Conservation (phyloP, 1,140 invertebrate species). For the Samia ricini region DNA sequence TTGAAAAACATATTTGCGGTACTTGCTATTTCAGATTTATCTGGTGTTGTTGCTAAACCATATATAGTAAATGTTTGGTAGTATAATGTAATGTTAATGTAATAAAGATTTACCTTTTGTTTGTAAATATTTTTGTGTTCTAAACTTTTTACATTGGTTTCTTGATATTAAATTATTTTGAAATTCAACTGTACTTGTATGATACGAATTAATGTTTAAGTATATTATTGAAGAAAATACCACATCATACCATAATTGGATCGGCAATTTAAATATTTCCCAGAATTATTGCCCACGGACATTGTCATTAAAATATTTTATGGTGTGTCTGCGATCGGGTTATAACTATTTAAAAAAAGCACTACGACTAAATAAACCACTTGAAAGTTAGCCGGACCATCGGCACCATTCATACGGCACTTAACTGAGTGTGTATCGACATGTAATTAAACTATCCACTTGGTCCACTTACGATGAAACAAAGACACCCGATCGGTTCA, state of each 20-base stretch:
- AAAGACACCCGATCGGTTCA: slow-evolving; percentile 26
- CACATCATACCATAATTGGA: not conserved
- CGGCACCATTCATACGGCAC: slow-evolving; percentile 23
- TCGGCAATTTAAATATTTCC: slow-evolving; percentile 6
- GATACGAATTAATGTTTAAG: not conserved
- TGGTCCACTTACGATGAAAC: slow-evolving; percentile 30
- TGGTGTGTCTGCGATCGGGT: not conserved
- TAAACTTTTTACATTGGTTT: too few species aligned
- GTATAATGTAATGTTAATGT: too few species aligned
- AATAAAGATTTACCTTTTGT: too few species aligned
- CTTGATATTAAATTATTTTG: too few species aligned
- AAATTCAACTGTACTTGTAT: too few species aligned
- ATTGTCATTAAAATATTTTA: slow-evolving; percentile 11
- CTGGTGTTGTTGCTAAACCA: too few species aligned
- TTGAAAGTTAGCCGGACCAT: slow-evolving; percentile 20
- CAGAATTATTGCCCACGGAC: slow-evolving; percentile 11
- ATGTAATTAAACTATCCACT: slow-evolving; percentile 42
- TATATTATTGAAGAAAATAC: not conserved
- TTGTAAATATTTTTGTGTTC: too few species aligned
- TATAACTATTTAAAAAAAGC: not conserved
- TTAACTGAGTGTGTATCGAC: slow-evolving; percentile 34
- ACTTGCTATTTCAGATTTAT: too few species aligned
- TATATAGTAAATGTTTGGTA: too few species aligned
- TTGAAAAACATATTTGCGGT: too few species aligned
- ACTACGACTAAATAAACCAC: slow-evolving; percentile 8